Percentiles rank a stretch among this genome's conserved stretches.
These are phyloP conservation scores for Archocentrus centrarchus DNA, from an alignment of 2,113 vertebrate species.

Conservation along the genomic window DNA sequence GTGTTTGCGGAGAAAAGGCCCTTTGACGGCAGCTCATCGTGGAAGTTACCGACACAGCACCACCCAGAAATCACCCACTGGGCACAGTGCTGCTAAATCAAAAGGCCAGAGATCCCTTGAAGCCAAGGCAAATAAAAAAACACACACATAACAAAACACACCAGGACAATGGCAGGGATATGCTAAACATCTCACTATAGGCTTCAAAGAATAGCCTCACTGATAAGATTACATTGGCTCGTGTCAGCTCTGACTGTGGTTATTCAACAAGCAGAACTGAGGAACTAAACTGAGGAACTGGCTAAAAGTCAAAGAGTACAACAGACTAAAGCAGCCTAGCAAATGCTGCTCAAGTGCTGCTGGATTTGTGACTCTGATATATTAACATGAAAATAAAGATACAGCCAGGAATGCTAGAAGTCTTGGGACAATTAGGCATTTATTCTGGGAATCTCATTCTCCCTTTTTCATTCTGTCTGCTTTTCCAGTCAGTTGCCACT, in stretches of 20 bases:
- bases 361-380: constrained; percentile 33
- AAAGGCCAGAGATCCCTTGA: constrained; percentile 61
- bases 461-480: constrained; percentile 64
- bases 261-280: constrained; percentile 25
- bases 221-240: constrained; percentile 62
- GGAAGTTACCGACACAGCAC: constrained; percentile 61
- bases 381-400: constrained; percentile 47
- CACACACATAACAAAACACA: constrained; percentile 67
- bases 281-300: constrained; percentile 19
- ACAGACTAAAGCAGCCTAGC: constrained; percentile 11
- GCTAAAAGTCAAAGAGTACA: neutral
- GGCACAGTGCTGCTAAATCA: constrained; percentile 66
- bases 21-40: constrained; percentile 48
- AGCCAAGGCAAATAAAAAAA: constrained; percentile 54
- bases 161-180: constrained; percentile 62
- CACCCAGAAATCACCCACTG: constrained; percentile 51
- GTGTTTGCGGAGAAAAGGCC: constrained; percentile 26
- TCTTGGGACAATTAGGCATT: constrained; percentile 70
- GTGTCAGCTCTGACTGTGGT: constrained; percentile 45
- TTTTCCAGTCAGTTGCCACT: constrained; percentile 87
- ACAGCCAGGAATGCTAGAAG: constrained; percentile 24
- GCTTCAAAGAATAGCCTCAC: constrained; percentile 59
- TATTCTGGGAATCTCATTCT: constrained; percentile 64
- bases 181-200: constrained; percentile 61
- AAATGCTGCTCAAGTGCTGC: neutral